Evolutionary conservation across 2,113 vertebrate genomes (phyloP), one percentile per base, ranked within the genome.

Genomic region (Gobio gobio): DNA sequence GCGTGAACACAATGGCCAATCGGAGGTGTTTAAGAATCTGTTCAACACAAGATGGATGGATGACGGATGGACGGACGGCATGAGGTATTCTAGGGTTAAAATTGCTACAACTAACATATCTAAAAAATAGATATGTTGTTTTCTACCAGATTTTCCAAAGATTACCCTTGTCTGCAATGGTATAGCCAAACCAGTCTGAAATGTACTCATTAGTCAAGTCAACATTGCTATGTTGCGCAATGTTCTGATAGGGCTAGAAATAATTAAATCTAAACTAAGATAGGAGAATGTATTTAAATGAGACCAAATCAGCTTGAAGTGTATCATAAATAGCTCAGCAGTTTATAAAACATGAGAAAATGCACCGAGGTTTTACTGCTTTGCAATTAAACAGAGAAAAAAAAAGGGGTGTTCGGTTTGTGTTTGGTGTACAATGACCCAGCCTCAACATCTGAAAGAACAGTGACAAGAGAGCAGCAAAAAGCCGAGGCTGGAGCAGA

Each of bases 401-500:
- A 73, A 76, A 47, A 54, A 51, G 26, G 4, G 24, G 36, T 70
- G 12, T 43, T 70, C 6, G 47, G n/a, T 51, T 16, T 49, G 59
- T 64, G 16, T 22, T 66, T 29, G 58, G 33, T 63, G 13, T 63
- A 68, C 49, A 72, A 72, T 83, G n/a, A 26, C 33, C 63, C 24
- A 10, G 45, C 79, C 33, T 82, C 74, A 68, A 78, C 51, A 68
- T 14, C 64, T 75, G 59, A 83, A 59, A 63, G 13, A 49, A 20
- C 26, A 64, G 83, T 66, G 80, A 78, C 58, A 20, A 43, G 45
- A 88, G 56, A 86, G 68, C 58, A 43, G 24, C 51, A 51, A 47
- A 78, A 82, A 84, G 22, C 40, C 45, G 18, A 73, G 29, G 87
- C 85, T 89, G 85, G 47, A 86, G 73, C 89, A 83, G 82, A 84